Evolutionary conservation across 2,797 vertebrate genomes (phyloP), one percentile per base, ranked within the genome.

Genomic region (Crenuchus spilurus): DNA sequence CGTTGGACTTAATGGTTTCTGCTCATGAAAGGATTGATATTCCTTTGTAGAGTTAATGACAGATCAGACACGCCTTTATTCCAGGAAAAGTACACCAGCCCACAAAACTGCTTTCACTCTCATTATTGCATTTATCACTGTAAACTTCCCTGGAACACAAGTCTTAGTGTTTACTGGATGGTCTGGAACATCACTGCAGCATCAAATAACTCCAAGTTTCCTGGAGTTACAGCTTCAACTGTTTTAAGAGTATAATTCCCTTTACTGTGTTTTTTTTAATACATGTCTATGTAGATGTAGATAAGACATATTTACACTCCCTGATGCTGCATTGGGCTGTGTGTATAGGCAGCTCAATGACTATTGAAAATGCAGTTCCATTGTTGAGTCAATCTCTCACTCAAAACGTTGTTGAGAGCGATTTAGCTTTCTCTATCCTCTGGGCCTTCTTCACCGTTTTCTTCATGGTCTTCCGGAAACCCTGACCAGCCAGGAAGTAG

Each of bases 401-500:
- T 90, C 77, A 90, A 22, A 85, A 51, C 28, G 79, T 2, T 2
- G 85, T 87, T 30, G 87, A 86, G 13, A 75, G 18, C 7, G 1
- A 1, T 77, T 57, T 61, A n/a, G 9, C 14, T 44, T 49, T 7
- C 42, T 52, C 63, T 0, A 55, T 61, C 79, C 1, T 46, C 3
- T 51, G 55, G 31, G 4, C 48, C 1, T 20, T 16, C 69, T 57
- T 89, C 35, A 0, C 72, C 37, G 72, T 89, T 60, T 70, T 86
- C 30, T 26, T 87, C 73, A 92, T 68, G 57, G 33, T 86, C 3
- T 80, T 90, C 82, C 88, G 94, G 83, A 9, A 91, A 61, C 85
- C 92, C 41, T 95, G 95, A 10, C 97, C 96, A 0, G 94, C 94
- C 77, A 98, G 80, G 87, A 99, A 98, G 85, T 98, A 99, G 49